Evolutionary conservation across 2,888 invertebrate genomes (phyloP), one percentile per base, ranked within the genome.

Genomic region (Eugnorisma glareosa): DNA sequence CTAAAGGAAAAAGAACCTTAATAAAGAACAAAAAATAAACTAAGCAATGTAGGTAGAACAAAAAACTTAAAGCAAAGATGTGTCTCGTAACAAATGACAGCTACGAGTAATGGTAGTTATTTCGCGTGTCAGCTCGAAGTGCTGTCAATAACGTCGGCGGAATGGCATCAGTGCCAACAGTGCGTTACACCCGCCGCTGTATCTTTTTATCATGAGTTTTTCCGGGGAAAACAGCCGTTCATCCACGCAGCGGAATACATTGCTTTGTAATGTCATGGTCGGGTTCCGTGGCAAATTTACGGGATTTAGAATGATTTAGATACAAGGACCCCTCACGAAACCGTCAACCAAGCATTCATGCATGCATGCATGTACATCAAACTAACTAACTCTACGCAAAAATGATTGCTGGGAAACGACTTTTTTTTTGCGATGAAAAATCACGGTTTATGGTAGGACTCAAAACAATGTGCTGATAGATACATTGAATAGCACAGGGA

Each of bases 151-250:
- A 35, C 54, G 63, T 54, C 15, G 40, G 59, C 59, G 51, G 70
- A 81, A 57, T 63, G 66, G 77, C 73, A 83, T n/a, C 73, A 71
- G 68, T 73, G 67, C 63, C 70, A 81, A 15, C 70, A 79, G 86
- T 83, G 84, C 86, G 79, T 86, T 83, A 78, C 82, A 74, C 57
- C 21, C 61, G 48, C 11, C 35, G 10, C 48, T 61, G 70, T 63
- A 76, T 86, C 84, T 83, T 84, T 86, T 86, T 84, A 86, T 84
- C 76, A 79, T 70, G 76, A 37, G 48, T 84, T 86, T 48, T 84
- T 83, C 83, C 73, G 83, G 84, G 67, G 86, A 84, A 84, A 84
- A 69, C 40, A 31, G 35, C 40, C 45, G 57, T 35, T 59, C 68
- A 70, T 73, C 75, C 83, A 84, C 86, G 78, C 73, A 73, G 57